Conservation (phyloP, 2,113 vertebrate species). For the Hippocampus comes region DNA sequence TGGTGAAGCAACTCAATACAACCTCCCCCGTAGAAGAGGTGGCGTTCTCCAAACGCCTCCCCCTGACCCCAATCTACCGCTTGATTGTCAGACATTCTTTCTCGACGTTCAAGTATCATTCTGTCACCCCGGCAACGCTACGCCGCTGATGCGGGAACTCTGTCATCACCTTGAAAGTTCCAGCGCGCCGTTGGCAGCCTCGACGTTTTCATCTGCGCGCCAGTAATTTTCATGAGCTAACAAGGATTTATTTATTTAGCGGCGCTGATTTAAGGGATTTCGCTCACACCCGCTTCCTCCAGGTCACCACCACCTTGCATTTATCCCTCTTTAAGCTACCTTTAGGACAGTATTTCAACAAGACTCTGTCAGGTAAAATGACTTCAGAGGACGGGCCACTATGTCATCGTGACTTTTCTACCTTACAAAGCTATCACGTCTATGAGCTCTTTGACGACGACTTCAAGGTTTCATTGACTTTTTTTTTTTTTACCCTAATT, state of each 20-base stretch:
- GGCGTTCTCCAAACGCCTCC: constrained; percentile 37
- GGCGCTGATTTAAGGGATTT: constrained; percentile 21
- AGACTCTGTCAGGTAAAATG: constrained; percentile 6
- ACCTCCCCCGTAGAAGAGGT: constrained; percentile 21
- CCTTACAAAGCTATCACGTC: constrained; percentile 4
- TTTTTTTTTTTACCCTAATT: background rate
- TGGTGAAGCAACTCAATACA: background rate
- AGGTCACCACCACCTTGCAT: constrained; percentile 20
- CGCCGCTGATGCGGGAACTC: constrained; percentile 64
- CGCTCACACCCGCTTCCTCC: constrained; percentile 6
- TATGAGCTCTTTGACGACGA: background rate
- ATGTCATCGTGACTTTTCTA: constrained; percentile 17
- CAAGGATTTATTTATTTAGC: constrained; percentile 32
- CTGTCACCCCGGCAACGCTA: constrained; percentile 69
- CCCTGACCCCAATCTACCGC: constrained; percentile 45
- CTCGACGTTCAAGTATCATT: constrained; percentile 69
- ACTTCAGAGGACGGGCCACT: background rate
- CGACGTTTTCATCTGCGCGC: constrained; percentile 42
- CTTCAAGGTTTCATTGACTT: constrained; percentile 8
- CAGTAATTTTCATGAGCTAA: constrained; percentile 35
- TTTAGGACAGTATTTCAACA: constrained; percentile 4
- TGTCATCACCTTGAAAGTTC: constrained; percentile 70
- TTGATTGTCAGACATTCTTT: constrained; percentile 72
- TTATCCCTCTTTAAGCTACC: constrained; percentile 23
- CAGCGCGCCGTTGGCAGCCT: constrained; percentile 43